A percentile compares a stretch with the other conserved stretches of the same genome.
phyloP scores from a whole-genome alignment of 1,140 invertebrate species.

The Glomeris maerens region DNA sequence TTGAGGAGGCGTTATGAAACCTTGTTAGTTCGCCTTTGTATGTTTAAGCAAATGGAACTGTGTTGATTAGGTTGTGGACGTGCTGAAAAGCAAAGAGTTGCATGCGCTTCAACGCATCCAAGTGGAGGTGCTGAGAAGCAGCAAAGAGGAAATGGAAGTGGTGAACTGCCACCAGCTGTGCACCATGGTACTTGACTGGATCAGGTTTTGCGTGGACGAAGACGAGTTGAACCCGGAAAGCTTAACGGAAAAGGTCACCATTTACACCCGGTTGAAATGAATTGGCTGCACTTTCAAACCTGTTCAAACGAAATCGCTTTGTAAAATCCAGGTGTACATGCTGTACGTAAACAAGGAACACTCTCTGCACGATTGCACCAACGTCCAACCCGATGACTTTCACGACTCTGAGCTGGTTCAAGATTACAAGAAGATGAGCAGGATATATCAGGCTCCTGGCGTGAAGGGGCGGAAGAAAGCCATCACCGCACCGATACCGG shows the following conservation, averaged over 20 bases:
- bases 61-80: constrained; percentile 40
- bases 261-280: not conserved
- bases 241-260: constrained; percentile 35
- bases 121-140: constrained; percentile 49
- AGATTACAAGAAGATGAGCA: constrained; percentile 56
- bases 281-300: not conserved
- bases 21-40: no score
- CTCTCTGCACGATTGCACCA: constrained; percentile 59
- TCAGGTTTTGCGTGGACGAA: constrained; percentile 39
- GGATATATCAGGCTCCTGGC: constrained; percentile 3
- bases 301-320: constrained; percentile 5
- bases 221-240: constrained; percentile 34
- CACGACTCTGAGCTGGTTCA: constrained; percentile 60
- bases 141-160: constrained; percentile 46
- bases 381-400: constrained; percentile 48
- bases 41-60: no score
- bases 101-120: constrained; percentile 45
- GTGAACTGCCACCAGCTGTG: constrained; percentile 36
- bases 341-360: constrained; percentile 59
- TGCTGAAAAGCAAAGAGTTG: constrained; percentile 43
- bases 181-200: constrained; percentile 51
- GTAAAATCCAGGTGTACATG: constrained; percentile 47
- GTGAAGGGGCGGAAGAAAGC: constrained; percentile 3
- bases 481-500: constrained; percentile 29
- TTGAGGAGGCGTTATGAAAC: no score